These are phyloP conservation scores for Somateria mollissima DNA, from an alignment of 2,797 vertebrate genomes.

Conservation along the genomic window DNA sequence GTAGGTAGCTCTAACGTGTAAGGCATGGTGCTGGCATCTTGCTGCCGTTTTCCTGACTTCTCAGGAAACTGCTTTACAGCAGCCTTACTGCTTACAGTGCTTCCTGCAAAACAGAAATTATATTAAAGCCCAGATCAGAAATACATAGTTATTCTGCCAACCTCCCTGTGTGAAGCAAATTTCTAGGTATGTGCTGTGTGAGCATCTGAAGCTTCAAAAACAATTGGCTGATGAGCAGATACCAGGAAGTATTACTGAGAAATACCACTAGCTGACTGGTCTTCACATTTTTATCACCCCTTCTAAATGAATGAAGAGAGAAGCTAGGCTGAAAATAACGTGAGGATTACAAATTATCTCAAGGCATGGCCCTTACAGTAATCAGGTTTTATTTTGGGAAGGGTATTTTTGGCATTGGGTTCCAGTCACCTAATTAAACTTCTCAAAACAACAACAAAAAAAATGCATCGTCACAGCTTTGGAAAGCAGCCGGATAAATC, in stretches of 20 bases:
- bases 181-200: not conserved
- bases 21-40: not conserved
- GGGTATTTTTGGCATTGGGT: not conserved
- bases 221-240: not conserved
- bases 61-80: not conserved
- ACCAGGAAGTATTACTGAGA: not conserved
- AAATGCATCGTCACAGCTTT: not conserved
- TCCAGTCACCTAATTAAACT: constrained; percentile 35
- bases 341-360: not conserved
- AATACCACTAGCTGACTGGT: not conserved
- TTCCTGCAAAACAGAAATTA: not conserved
- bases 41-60: not conserved
- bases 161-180: not conserved
- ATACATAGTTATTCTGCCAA: not conserved
- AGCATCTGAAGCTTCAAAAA: not conserved
- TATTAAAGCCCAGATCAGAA: not conserved
- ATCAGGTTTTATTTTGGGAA: constrained; percentile 16
- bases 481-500: not conserved
- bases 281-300: not conserved
- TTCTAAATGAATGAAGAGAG: not conserved
- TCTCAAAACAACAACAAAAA: not conserved
- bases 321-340: not conserved
- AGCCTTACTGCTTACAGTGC: not conserved
- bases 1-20: not conserved
- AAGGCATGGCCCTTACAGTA: not conserved